phyloP scores from a whole-genome alignment of 2,113 vertebrate genomes.

The Malurus elegans region DNA sequence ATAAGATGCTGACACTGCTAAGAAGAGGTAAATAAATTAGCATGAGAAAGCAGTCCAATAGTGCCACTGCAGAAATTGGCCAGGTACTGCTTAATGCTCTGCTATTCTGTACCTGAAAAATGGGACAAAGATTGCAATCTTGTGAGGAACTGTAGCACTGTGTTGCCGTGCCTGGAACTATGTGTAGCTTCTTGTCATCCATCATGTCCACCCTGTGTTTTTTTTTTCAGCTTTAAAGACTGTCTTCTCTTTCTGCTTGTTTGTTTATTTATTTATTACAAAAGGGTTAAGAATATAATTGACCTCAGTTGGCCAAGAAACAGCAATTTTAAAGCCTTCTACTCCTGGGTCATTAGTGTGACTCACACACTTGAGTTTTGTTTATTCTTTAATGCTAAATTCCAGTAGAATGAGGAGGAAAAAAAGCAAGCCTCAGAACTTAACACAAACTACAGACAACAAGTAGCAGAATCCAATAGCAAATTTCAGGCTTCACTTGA shows the following conservation, averaged over 20 bases:
- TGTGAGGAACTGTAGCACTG: background rate
- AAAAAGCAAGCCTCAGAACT: background rate
- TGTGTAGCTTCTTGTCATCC: background rate
- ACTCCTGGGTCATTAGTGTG: background rate
- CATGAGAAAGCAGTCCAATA: background rate
- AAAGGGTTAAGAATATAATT: background rate
- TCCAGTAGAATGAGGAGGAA: background rate
- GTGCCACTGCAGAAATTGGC: background rate
- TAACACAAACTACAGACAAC: background rate
- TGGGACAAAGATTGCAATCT: background rate
- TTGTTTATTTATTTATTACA: background rate
- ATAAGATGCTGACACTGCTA: background rate
- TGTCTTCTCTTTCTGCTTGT: background rate
- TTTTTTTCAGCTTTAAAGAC: background rate
- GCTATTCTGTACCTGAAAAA: background rate
- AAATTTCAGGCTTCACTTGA: slow-evolving; percentile 57
- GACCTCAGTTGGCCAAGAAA: background rate
- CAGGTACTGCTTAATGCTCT: background rate
- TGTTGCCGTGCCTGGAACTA: background rate
- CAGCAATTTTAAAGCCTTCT: background rate
- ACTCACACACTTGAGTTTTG: background rate
- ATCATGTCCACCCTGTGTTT: background rate
- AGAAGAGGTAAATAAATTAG: background rate
- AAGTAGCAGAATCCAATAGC: slow-evolving; percentile 24
- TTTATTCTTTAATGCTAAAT: background rate